Base-by-base conservation (phyloP, 2,113 vertebrate species). In the Cromileptes altivelis region DNA sequence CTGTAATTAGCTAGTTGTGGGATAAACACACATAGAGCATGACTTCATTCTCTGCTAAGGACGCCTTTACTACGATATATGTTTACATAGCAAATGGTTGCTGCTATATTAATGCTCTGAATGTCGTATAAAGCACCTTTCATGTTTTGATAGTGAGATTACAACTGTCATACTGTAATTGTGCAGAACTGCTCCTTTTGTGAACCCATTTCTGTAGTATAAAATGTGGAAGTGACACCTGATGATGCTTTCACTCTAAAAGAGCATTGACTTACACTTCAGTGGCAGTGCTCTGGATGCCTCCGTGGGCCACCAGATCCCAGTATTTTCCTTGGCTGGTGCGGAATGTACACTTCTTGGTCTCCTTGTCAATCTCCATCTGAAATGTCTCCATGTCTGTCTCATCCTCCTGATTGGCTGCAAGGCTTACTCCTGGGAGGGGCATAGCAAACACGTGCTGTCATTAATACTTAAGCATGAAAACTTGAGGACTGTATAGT, bases 381-480 rank as follows among this genome's bases (percentile, higher is more conserved):
- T 99, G 97, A 95, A 98, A 99, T 1, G 97, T 99, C 92, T 99
- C 98, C 1, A 96, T 96, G 93, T 97, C 97, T n/a, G 97, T 96
- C 91, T 98, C 97, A 70, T 99, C 97, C 0, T 99, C 98, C 92
- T 99, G 98, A 95, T 99, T 99, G 75, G 98, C 98, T 0, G 98
- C 97, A 33, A 99, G 95, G 1, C 97, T 98, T 78, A 98, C 94
- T 60, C 98, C 98, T 99, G 88, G n/a, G 60, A 63, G 68, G 70
- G 81, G 45, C 68, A 79, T 0, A 83, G 42, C 13, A 72, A 55
- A 49, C 27, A 78, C 23, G 8, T 70, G 18, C 25, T 57, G 63
- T 50, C 58, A 85, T 78, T 60, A 70, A 57, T 62, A 68, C 33
- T 79, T 53, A 0, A 65, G 37, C 15, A 42, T 42, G 49, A 55